Conservation (phyloP, 2,888 invertebrate species). For the Tupiocoris notatus region DNA sequence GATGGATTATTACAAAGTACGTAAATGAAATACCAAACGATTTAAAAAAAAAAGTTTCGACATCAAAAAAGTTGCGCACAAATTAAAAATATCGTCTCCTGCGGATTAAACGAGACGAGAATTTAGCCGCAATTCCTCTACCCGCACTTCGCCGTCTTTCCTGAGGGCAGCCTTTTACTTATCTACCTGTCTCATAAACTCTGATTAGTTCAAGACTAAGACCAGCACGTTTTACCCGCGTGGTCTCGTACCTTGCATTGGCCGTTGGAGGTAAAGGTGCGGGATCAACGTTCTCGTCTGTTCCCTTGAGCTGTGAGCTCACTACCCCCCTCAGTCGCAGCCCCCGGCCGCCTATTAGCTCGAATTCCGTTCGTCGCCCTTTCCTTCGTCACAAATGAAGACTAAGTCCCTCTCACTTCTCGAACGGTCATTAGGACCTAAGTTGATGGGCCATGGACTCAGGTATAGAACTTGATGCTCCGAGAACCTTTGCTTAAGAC, state of each 20-base stretch:
- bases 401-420: background rate
- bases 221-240: background rate
- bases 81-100: too few relatives aligned
- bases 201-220: background rate
- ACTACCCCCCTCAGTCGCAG: background rate
- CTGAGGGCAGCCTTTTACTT: background rate
- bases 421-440: background rate
- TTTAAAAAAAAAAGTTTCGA: too few relatives aligned
- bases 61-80: too few relatives aligned
- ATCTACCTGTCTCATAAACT: background rate
- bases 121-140: too few relatives aligned
- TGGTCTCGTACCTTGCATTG: background rate
- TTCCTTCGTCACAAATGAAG: background rate
- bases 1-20: too few relatives aligned
- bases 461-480: background rate
- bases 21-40: too few relatives aligned
- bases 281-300: background rate
- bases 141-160: too few relatives aligned
- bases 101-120: too few relatives aligned
- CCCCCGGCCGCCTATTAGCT: background rate
- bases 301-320: background rate
- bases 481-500: background rate
- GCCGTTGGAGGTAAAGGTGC: background rate
- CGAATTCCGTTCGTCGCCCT: background rate
- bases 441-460: background rate